A percentile compares a stretch with the other conserved stretches of the same genome.
These are phyloP conservation scores for Andrena marginata DNA, from an alignment of 2,888 invertebrate species.

Conservation along the genomic window DNA sequence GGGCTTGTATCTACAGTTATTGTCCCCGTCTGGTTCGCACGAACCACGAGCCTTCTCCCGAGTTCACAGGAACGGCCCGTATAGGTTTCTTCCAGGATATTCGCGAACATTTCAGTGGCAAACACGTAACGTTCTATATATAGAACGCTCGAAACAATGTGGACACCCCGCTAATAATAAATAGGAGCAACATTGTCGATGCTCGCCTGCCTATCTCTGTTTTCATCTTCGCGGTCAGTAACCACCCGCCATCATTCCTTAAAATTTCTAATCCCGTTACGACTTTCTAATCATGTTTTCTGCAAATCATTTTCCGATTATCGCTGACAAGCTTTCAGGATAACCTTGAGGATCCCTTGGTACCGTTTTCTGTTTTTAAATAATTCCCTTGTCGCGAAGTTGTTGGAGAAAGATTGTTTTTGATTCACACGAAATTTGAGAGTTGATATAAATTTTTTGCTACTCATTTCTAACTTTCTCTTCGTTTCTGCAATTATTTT, in stretches of 20 bases:
- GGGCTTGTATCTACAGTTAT: constrained; percentile 51
- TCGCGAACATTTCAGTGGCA: not conserved
- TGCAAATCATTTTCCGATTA: constrained; percentile 25
- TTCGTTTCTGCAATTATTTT: not conserved
- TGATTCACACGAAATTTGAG: not conserved
- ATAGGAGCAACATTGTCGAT: not conserved
- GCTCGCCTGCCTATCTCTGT: constrained; percentile 33
- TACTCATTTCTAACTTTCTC: not conserved
- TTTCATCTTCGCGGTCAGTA: constrained; percentile 56
- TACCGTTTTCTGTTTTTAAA: not conserved
- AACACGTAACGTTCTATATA: constrained; percentile 2
- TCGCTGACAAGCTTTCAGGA: not conserved
- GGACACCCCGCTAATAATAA: constrained; percentile 3
- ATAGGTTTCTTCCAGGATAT: not conserved
- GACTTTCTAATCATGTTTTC: constrained; percentile 43
- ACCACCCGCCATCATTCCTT: constrained; percentile 25
- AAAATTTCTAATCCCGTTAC: constrained; percentile 44
- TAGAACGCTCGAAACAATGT: not conserved
- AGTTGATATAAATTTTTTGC: not conserved
- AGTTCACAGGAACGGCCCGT: not conserved
- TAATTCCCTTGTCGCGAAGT: too few species aligned
- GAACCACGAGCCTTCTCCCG: constrained; percentile 51
- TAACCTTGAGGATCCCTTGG: not conserved
- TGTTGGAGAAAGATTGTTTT: not conserved
- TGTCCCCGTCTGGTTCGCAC: constrained; percentile 29